These are phyloP conservation scores for Semicossyphus pulcher DNA, from an alignment of 2,113 vertebrate species.

Conservation along the genomic window DNA sequence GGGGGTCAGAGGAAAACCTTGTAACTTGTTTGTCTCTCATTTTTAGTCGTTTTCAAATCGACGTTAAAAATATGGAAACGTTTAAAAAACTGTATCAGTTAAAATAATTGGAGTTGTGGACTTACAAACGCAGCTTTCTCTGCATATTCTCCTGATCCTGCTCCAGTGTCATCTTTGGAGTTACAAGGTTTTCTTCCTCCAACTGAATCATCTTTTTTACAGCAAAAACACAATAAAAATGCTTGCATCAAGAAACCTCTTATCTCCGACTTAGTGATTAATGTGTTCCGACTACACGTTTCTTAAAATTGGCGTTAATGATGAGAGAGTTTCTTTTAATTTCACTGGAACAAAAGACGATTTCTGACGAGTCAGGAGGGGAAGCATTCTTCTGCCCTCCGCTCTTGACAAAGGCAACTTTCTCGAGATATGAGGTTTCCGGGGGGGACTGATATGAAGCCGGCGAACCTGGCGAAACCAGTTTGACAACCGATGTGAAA, in stretches of 20 bases:
- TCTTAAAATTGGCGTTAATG: not conserved
- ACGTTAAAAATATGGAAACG: not conserved
- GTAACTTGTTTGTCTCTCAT: not conserved
- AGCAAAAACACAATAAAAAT: constrained; percentile 32
- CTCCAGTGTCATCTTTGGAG: not conserved
- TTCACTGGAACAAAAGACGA: not conserved
- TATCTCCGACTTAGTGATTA: constrained; percentile 4
- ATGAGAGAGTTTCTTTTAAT: not conserved
- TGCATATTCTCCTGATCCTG: not conserved
- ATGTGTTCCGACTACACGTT: not conserved
- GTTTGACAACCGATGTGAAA: constrained; percentile 36
- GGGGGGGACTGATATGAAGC: constrained; percentile 48
- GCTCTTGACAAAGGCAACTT: constrained; percentile 51
- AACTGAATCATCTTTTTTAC: not conserved
- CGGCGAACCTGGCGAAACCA: constrained; percentile 11
- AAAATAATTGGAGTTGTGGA: not conserved
- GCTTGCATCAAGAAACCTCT: constrained; percentile 35
- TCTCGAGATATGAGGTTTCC: constrained; percentile 51
- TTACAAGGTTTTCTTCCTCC: constrained; percentile 30
- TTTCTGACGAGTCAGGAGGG: not conserved
- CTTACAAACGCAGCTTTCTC: not conserved
- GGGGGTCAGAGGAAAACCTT: constrained; percentile 34
- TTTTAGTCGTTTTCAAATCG: not conserved
- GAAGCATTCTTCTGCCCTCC: not conserved
- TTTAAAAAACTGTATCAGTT: not conserved